Evolutionary conservation across 2,888 invertebrate species (phyloP).

Genomic region (Carterocephalus palaemon): DNA sequence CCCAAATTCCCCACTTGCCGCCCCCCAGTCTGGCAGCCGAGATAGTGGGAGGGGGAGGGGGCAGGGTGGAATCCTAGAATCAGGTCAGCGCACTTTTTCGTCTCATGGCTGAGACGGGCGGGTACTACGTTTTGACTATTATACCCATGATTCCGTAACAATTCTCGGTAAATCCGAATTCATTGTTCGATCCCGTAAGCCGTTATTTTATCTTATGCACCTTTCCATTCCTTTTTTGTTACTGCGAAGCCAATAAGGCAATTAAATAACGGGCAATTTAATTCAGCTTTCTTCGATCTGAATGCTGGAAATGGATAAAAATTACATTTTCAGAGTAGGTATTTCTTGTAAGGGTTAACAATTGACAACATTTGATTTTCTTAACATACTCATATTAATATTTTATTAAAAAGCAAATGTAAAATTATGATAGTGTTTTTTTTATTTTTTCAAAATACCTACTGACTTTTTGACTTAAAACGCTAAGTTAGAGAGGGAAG

Average conservation of each 20-base stretch:
- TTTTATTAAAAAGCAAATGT: too few relatives aligned
- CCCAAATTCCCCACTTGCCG: constrained; percentile 40
- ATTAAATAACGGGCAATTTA: background rate
- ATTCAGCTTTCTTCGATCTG: background rate
- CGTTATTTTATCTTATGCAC: constrained; percentile 13
- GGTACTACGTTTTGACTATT: constrained; percentile 19
- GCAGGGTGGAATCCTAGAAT: constrained; percentile 30
- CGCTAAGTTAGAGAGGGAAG: too few relatives aligned
- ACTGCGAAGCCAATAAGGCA: background rate
- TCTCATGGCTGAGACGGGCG: constrained; percentile 45
- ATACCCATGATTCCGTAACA: constrained; percentile 15
- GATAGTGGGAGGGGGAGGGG: constrained; percentile 31
- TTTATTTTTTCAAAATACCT: too few relatives aligned
- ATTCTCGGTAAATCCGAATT: constrained; percentile 19
- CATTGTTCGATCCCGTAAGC: constrained; percentile 17
- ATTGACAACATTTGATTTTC: too few relatives aligned
- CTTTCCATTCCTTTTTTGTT: constrained; percentile 10
- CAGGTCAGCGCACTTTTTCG: constrained; percentile 61
- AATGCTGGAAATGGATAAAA: too few relatives aligned
- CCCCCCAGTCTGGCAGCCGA: constrained; percentile 49
- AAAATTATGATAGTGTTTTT: too few relatives aligned
- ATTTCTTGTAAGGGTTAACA: too few relatives aligned
- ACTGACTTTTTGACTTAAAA: too few relatives aligned
- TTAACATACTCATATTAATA: too few relatives aligned
- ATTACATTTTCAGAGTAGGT: too few relatives aligned